These are phyloP conservation scores for Dendrophyllia cribrosa DNA, from an alignment of 64 coral and sea anemone genomes.

Conservation along the genomic window DNA sequence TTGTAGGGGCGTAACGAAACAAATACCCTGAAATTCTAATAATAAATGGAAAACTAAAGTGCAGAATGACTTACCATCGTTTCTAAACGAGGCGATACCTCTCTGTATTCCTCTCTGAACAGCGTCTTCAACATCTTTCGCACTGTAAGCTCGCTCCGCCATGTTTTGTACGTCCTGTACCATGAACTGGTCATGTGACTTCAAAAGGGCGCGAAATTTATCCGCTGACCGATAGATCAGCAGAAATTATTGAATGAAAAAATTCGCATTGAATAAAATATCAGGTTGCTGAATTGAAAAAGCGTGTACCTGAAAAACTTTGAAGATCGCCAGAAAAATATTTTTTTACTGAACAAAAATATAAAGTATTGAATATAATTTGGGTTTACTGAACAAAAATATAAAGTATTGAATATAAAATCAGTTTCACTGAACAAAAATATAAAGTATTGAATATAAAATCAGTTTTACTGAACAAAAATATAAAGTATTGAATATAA, in stretches of 20 bases:
- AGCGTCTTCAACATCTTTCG: constrained; percentile 21
- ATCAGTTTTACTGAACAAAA: too few relatives aligned
- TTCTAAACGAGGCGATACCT: background rate
- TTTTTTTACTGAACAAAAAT: too few relatives aligned
- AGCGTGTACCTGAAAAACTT: too few relatives aligned
- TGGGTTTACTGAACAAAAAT: too few relatives aligned
- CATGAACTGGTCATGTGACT: background rate
- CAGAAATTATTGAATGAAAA: constrained; percentile 52
- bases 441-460: too few relatives aligned
- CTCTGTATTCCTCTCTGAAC: constrained; percentile 12
- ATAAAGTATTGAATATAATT: too few relatives aligned
- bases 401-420: too few relatives aligned
- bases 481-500: background rate
- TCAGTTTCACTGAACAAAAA: too few relatives aligned
- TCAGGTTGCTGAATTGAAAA: too few relatives aligned
- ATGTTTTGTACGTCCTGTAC: background rate
- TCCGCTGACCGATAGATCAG: constrained; percentile 28
- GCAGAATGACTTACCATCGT: background rate
- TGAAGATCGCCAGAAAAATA: too few relatives aligned
- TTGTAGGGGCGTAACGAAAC: too few relatives aligned
- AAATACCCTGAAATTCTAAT: background rate
- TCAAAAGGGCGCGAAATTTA: background rate
- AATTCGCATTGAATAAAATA: background rate
- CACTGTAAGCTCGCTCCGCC: background rate
- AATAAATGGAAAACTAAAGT: background rate